Evolutionary conservation across 2,797 vertebrate species (phyloP).

Genomic region (Yasuhikotakia modesta): DNA sequence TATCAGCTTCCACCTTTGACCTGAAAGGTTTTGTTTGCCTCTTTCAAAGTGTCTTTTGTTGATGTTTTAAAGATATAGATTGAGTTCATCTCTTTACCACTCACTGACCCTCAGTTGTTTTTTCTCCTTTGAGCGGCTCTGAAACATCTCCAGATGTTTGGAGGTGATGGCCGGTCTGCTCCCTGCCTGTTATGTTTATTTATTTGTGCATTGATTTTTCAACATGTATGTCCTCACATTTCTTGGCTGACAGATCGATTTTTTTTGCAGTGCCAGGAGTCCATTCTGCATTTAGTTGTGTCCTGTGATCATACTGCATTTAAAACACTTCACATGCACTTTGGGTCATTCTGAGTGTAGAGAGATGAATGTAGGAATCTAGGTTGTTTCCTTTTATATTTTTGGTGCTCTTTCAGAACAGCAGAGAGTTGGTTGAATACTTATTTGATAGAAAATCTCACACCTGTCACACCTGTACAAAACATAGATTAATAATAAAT

Average conservation of each 20-base stretch:
- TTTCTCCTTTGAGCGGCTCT: constrained; percentile 34
- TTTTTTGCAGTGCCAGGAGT: constrained; percentile 44
- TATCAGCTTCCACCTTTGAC: neutral
- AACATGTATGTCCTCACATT: constrained; percentile 52
- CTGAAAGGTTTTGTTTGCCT: constrained; percentile 6
- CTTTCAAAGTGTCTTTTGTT: constrained; percentile 21
- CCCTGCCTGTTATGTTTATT: constrained; percentile 52
- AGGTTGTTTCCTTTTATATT: constrained; percentile 28
- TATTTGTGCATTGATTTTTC: constrained; percentile 60
- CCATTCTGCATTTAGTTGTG: constrained; percentile 52
- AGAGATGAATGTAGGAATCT: constrained; percentile 33
- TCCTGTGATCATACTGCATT: constrained; percentile 51
- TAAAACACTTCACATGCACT: constrained; percentile 42
- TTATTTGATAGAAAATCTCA: no score
- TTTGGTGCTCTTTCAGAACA: constrained; percentile 4
- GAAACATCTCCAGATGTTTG: constrained; percentile 40
- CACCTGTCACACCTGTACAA: no score
- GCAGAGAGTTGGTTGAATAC: neutral
- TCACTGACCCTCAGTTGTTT: constrained; percentile 24
- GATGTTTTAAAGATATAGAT: constrained; percentile 21
- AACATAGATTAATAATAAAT: no score
- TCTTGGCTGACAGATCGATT: constrained; percentile 50
- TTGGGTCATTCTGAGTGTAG: constrained; percentile 35
- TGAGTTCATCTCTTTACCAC: constrained; percentile 10
- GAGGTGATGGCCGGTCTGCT: constrained; percentile 41